Conservation (phyloP, 2,888 invertebrate species). For the Schrankia costaestrigalis region DNA sequence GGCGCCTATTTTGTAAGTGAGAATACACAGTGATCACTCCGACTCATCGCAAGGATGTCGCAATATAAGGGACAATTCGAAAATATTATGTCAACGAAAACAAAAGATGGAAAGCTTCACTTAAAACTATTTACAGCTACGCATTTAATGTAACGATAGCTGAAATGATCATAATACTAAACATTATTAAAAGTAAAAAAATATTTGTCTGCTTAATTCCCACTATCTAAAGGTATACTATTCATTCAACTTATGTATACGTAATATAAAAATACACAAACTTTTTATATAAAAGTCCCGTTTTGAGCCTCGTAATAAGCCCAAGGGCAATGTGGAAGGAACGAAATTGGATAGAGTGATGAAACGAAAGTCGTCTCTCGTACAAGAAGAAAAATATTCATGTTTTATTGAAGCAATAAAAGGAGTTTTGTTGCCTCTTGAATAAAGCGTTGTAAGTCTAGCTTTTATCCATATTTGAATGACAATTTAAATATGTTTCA, state of each 20-base stretch:
- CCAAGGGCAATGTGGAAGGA: conserved; percentile 45
- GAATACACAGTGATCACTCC: too few relatives aligned
- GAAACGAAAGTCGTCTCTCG: conserved; percentile 40
- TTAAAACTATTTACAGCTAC: too few relatives aligned
- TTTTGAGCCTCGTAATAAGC: conserved; percentile 46
- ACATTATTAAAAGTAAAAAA: too few relatives aligned
- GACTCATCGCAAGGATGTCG: too few relatives aligned
- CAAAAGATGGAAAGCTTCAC: too few relatives aligned
- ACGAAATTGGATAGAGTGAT: conserved; percentile 54
- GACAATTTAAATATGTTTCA: conserved; percentile 15
- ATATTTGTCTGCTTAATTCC: too few relatives aligned
- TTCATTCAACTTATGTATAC: conserved; percentile 41
- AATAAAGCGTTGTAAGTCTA: conserved; percentile 22
- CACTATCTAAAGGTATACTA: conserved; percentile 36
- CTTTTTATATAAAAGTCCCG: conserved; percentile 22
- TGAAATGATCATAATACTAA: too few relatives aligned
- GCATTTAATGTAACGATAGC: too few relatives aligned
- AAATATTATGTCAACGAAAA: too few relatives aligned
- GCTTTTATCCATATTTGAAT: conserved; percentile 12
- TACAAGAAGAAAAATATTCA: conserved; percentile 42
- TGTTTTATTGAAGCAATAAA: conserved; percentile 45
- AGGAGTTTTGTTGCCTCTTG: conserved; percentile 31
- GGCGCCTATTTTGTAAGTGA: too few relatives aligned
- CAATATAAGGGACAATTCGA: too few relatives aligned
- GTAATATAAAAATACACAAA: conserved; percentile 18